Evolutionary conservation across 2,113 vertebrate species (phyloP).

Genomic region (Callocephalon fimbriatum): DNA sequence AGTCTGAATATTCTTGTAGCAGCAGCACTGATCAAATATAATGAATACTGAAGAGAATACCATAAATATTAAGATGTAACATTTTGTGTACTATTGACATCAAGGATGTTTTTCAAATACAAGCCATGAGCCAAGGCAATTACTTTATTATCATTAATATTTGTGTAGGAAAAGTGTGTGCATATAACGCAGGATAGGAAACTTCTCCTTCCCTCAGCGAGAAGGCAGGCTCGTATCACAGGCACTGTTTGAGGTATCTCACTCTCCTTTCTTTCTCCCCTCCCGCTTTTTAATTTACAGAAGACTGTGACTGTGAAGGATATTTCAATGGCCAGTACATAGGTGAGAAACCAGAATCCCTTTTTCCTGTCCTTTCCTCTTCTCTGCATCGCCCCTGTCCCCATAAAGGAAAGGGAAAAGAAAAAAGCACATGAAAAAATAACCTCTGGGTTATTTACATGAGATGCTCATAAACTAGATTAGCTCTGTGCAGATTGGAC

Average conservation of each 20-base stretch:
- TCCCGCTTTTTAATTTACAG: slow-evolving; percentile 72
- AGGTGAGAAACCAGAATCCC: slow-evolving; percentile 80
- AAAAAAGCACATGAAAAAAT: background rate
- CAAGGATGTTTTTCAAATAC: background rate
- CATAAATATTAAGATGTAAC: background rate
- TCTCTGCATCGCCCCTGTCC: background rate
- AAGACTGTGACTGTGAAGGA: slow-evolving; percentile 89
- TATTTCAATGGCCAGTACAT: slow-evolving; percentile 87
- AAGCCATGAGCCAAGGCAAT: background rate
- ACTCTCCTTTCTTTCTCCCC: background rate
- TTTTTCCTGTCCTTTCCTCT: background rate
- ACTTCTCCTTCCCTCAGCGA: background rate
- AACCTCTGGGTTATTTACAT: background rate
- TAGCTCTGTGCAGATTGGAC: background rate
- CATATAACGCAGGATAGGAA: background rate
- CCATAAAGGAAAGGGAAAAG: background rate
- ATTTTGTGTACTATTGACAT: background rate
- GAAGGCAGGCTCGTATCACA: background rate
- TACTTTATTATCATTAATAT: background rate
- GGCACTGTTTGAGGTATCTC: background rate
- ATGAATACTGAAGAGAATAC: background rate
- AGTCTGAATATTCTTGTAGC: background rate
- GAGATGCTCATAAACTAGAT: background rate
- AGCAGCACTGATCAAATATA: background rate
- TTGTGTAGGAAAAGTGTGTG: background rate